Base-by-base conservation (phyloP, 1,140 invertebrate genomes). In the Drosophila micromelanica region DNA sequence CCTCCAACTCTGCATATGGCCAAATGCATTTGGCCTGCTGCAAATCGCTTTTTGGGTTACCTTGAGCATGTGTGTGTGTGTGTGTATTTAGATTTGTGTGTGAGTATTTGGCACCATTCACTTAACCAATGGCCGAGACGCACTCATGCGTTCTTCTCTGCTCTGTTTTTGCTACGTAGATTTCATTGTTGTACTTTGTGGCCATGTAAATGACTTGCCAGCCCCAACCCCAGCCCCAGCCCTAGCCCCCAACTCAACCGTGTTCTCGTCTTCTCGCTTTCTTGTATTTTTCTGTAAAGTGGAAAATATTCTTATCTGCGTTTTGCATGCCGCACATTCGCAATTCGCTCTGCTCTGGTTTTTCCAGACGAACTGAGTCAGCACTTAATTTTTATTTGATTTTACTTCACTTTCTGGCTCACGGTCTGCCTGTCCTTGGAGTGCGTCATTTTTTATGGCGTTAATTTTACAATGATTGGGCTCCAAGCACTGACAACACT, bases 311-410 rank as follows among this genome's bases (percentile, higher is more conserved):
- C 87, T 90, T 90, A 90, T 90, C 87, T 84, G 71, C 63, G 70
- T 69, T 91, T 84, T 90, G 87, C 87, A 90, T 90, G 70, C 87
- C 76, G 55, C 67, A 51, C 79, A 59, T 15, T 68, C 45, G 32
- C 32, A 35, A 5, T 35, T 35, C 32, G 63, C 69, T 67, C 49
- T 2, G 42, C 40, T 54, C n/a, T 37, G 32, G 32, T 51, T 73
- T 76, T 79, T 73, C 75, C 82, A 84, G 82, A 82, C 79, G 76
- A 72, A 76, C 84, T 87, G 84, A 89, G 68, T 89, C 84, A 87
- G 84, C 84, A 89, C 73, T 87, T 87, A 76, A 87, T 87, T 87
- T 87, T 87, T 87, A 87, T 87, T 87, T 86, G 82, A 86, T 82
- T 86, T 76, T 72, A 65, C 76, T 76, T 74, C 71, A 80, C 68